Evolutionary conservation across 1,140 invertebrate species (phyloP).

Genomic region (Hycleus cichorii): DNA sequence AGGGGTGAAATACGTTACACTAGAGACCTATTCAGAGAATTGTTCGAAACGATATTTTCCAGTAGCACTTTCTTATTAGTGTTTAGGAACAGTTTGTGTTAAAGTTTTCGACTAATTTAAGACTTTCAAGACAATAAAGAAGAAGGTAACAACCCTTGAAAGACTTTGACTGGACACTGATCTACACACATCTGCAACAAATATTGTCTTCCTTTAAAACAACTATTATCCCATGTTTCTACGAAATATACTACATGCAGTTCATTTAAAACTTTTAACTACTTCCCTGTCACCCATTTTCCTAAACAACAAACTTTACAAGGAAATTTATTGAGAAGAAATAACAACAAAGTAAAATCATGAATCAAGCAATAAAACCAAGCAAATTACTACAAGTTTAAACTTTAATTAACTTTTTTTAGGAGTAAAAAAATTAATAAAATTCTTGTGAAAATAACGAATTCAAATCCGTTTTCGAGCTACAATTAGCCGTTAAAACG

Average conservation of each 20-base stretch:
- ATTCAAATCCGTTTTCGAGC: no score
- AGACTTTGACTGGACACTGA: constrained; percentile 28
- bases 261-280: constrained; percentile 1
- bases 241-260: no score
- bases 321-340: not conserved
- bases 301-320: not conserved
- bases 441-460: no score
- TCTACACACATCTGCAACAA: constrained; percentile 26
- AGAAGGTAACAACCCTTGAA: constrained; percentile 38
- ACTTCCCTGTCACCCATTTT: constrained; percentile 5
- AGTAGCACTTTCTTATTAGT: constrained; percentile 38
- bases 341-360: no score
- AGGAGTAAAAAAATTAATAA: no score
- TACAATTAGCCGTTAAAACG: no score
- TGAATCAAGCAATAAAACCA: no score
- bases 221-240: no score
- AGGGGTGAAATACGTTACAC: constrained; percentile 23
- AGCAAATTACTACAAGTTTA: no score
- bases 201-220: no score
- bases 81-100: constrained; percentile 35
- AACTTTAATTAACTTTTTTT: no score
- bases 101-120: constrained; percentile 39
- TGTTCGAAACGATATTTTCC: constrained; percentile 28
- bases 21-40: constrained; percentile 23
- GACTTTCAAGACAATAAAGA: constrained; percentile 37